phyloP scores from a whole-genome alignment of 2,888 invertebrate species.

The Neoascia interrupta region DNA sequence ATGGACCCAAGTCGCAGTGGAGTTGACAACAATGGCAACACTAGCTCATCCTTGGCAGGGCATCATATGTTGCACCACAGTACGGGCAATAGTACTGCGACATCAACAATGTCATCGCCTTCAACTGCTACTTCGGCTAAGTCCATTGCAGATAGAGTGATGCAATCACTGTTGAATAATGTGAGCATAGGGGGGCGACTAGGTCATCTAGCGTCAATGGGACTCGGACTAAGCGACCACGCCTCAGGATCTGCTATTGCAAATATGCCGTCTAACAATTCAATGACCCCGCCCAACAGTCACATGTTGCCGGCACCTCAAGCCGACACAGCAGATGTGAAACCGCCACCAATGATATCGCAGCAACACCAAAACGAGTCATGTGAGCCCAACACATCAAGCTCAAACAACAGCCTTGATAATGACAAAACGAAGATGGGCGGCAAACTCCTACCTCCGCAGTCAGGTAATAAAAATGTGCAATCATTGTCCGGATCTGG shows the following conservation, averaged over 20 bases:
- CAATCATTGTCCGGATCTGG: slow-evolving; percentile 55
- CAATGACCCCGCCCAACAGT: slow-evolving; percentile 42
- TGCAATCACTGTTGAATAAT: slow-evolving; percentile 70
- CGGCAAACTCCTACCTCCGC: slow-evolving; percentile 53
- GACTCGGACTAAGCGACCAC: slow-evolving; percentile 68
- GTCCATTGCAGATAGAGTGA: slow-evolving; percentile 72
- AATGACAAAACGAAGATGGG: slow-evolving; percentile 39
- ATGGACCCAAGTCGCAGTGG: slow-evolving; percentile 39
- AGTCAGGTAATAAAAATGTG: slow-evolving; percentile 55
- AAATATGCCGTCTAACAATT: slow-evolving; percentile 2
- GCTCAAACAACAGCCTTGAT: slow-evolving; percentile 22
- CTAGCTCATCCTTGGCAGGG: slow-evolving; percentile 11
- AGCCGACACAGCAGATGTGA: too few relatives aligned
- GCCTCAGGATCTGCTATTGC: background rate
- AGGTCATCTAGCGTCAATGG: slow-evolving; percentile 75
- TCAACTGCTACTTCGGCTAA: slow-evolving; percentile 71
- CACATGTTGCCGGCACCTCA: too few relatives aligned
- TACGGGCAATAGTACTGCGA: background rate
- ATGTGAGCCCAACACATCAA: background rate
- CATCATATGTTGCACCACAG: slow-evolving; percentile 52
- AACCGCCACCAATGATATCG: slow-evolving; percentile 34
- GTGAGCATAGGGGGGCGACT: slow-evolving; percentile 76
- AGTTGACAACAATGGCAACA: slow-evolving; percentile 36
- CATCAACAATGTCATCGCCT: slow-evolving; percentile 46
- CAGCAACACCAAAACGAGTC: slow-evolving; percentile 47